These are phyloP conservation scores for Sylvia atricapilla DNA, from an alignment of 2,113 vertebrate species.

Conservation along the genomic window DNA sequence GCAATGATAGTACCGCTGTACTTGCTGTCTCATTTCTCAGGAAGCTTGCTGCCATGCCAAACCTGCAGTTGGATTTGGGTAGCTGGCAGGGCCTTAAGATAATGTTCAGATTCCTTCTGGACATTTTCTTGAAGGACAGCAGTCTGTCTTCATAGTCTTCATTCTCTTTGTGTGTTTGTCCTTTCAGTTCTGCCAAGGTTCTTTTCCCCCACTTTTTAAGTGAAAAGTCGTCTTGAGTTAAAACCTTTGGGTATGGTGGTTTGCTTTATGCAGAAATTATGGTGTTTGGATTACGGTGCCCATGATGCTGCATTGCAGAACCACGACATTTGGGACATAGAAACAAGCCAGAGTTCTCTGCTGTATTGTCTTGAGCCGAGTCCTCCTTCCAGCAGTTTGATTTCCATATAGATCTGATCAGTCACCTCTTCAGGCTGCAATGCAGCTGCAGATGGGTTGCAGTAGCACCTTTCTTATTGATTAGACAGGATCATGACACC, in stretches of 20 bases:
- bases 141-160: neutral
- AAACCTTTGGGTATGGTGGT: rapidly evolving
- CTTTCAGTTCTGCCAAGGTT: neutral
- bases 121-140: neutral
- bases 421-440: neutral
- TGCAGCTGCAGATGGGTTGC: neutral
- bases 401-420: neutral
- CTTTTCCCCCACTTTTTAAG: neutral
- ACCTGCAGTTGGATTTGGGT: neutral
- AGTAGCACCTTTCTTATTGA: neutral
- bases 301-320: neutral
- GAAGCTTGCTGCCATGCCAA: neutral
- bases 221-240: neutral
- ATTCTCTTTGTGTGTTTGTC: neutral
- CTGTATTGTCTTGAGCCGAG: neutral
- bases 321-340: neutral
- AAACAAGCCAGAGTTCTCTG: neutral
- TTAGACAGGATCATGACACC: neutral
- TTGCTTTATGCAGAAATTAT: neutral
- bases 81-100: neutral
- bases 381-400: neutral
- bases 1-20: neutral
- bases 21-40: neutral
- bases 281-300: neutral
- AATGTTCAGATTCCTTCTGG: neutral